A percentile compares a stretch with the other conserved stretches of the same genome.
Evolutionary conservation across 2,797 vertebrate genomes (phyloP).

Genomic region (Tarsius wallacei): DNA sequence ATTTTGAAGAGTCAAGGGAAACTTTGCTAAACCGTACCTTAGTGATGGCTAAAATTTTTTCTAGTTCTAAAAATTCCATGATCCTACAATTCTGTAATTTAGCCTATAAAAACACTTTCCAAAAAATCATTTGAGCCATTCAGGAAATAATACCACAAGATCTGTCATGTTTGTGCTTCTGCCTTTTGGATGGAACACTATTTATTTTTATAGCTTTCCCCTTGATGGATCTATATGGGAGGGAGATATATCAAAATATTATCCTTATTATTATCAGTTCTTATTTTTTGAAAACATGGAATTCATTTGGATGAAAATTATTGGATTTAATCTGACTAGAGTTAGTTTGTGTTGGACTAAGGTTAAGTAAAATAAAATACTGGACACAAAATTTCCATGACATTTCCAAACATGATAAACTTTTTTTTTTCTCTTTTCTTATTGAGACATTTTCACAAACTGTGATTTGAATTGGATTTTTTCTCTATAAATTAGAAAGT

Average conservation of each 20-base stretch:
- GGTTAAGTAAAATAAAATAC: constrained; percentile 70
- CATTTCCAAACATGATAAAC: constrained; percentile 65
- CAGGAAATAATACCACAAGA: constrained; percentile 61
- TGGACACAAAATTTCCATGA: constrained; percentile 64
- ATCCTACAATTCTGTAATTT: constrained; percentile 59
- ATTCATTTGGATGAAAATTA: constrained; percentile 58
- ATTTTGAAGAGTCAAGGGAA: constrained; percentile 28
- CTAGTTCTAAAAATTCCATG: constrained; percentile 42
- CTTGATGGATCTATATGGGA: neutral
- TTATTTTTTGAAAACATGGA: constrained; percentile 65
- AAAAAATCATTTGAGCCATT: constrained; percentile 40
- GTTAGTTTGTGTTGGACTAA: constrained; percentile 78
- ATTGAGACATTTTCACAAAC: constrained; percentile 10
- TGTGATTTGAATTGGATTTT: neutral
- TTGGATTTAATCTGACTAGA: constrained; percentile 30
- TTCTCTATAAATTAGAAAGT: constrained; percentile 30
- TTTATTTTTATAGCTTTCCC: constrained; percentile 78
- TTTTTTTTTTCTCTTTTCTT: constrained; percentile 56
- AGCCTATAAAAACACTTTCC: constrained; percentile 48
- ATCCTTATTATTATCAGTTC: constrained; percentile 74
- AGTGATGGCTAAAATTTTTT: constrained; percentile 54
- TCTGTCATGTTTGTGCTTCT: constrained; percentile 48
- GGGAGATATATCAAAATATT: constrained; percentile 68
- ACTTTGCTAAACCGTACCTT: neutral
- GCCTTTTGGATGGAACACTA: constrained; percentile 22